Conservation (phyloP, 2,113 vertebrate species). For the Centropus bengalensis region DNA sequence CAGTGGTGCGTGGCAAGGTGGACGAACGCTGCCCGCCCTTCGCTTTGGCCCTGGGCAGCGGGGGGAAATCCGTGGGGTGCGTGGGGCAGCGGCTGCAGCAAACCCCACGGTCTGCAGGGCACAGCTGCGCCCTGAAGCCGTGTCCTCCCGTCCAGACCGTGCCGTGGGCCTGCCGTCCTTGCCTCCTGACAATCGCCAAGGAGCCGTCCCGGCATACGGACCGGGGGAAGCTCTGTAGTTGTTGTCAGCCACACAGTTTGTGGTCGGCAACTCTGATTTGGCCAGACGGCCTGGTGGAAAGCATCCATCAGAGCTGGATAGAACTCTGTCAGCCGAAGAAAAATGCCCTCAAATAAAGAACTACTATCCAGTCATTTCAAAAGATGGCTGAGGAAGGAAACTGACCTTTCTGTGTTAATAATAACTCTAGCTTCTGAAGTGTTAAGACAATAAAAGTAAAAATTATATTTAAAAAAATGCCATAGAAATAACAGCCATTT, state of each 20-base stretch:
- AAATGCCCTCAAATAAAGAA: neutral
- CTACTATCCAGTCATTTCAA: neutral
- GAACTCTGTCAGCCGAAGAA: fast-evolving
- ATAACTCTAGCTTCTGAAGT: neutral
- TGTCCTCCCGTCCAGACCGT: fast-evolving
- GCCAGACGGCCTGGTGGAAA: neutral
- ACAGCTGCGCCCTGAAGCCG: fast-evolving
- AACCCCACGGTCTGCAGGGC: fast-evolving
- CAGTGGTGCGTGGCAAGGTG: fast-evolving
- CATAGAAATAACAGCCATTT: neutral
- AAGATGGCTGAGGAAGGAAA: neutral
- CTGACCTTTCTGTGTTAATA: neutral
- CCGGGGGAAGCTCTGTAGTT: fast-evolving
- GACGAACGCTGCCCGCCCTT: fast-evolving
- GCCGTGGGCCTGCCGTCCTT: neutral
- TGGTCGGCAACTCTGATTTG: neutral
- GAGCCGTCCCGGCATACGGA: fast-evolving
- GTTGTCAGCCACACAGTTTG: fast-evolving
- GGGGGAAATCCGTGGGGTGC: fast-evolving
- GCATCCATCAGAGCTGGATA: neutral
- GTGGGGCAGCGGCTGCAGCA: fast-evolving
- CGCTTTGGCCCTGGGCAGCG: fast-evolving
- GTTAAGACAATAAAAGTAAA: neutral
- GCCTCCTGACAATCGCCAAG: neutral
- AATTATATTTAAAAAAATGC: neutral